Percentiles rank a stretch among this genome's conserved stretches.
phyloP scores from a whole-genome alignment of 2,797 vertebrate species.

The Ctenochaetus hawaiiensis region DNA sequence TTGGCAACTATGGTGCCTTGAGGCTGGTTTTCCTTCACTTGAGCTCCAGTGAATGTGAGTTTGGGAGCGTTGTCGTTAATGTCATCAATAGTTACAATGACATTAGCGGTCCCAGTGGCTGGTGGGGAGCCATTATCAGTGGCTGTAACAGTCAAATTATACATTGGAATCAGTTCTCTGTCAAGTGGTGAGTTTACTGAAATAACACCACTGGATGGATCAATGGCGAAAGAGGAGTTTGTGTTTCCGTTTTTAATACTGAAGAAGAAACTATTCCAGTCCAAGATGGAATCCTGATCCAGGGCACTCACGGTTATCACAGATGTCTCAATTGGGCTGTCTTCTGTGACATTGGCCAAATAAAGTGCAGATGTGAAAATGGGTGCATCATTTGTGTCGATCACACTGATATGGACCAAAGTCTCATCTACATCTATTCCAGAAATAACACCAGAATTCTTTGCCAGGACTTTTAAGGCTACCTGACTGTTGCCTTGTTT shows the following conservation, averaged over 20 bases:
- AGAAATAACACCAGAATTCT: constrained; percentile 83
- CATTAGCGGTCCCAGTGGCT: constrained; percentile 79
- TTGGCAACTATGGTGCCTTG: constrained; percentile 78
- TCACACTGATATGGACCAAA: constrained; percentile 77
- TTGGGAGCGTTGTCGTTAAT: constrained; percentile 85
- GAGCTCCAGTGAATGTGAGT: constrained; percentile 71
- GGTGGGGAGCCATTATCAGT: constrained; percentile 82
- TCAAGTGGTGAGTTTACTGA: constrained; percentile 80
- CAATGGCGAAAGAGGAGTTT: constrained; percentile 80
- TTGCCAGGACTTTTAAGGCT: constrained; percentile 81
- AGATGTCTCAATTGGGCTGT: constrained; percentile 69
- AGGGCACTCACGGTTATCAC: constrained; percentile 77
- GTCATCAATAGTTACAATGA: constrained; percentile 79
- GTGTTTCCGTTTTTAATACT: constrained; percentile 80
- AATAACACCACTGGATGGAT: constrained; percentile 80
- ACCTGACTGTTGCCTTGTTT: constrained; percentile 72
- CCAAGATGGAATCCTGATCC: constrained; percentile 79
- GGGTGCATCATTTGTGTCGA: constrained; percentile 83
- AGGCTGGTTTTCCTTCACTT: constrained; percentile 85
- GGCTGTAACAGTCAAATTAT: constrained; percentile 84
- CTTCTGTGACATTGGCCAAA: constrained; percentile 73
- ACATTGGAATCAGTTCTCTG: constrained; percentile 82
- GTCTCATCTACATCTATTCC: constrained; percentile 82
- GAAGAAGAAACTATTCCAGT: constrained; percentile 82
- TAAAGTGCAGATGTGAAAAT: constrained; percentile 72